These are phyloP conservation scores for Enteromius radiatus DNA, from an alignment of 2,797 vertebrate genomes.

Conservation along the genomic window DNA sequence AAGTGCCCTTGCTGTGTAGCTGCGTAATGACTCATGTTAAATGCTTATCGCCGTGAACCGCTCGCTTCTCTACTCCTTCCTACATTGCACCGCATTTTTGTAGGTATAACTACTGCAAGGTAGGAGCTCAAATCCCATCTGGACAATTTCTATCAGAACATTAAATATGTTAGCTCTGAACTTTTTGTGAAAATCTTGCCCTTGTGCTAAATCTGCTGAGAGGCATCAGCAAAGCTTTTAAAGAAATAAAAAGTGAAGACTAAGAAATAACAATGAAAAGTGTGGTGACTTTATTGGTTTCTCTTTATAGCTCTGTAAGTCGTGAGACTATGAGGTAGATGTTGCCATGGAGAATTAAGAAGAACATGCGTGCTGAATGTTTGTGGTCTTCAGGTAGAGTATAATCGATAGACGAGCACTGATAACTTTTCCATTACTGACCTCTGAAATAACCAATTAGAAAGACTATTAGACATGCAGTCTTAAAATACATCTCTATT, in stretches of 20 bases:
- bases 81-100: slow-evolving; percentile 17
- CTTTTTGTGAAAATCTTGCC: slow-evolving; percentile 10
- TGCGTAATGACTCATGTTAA: slow-evolving; percentile 51
- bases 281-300: slow-evolving; percentile 38
- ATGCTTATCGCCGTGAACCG: slow-evolving; percentile 34
- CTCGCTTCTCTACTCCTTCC: slow-evolving; percentile 27
- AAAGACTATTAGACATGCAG: neutral
- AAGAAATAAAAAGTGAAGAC: slow-evolving; percentile 15
- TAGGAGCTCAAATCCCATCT: slow-evolving; percentile 29
- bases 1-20: slow-evolving; percentile 48
- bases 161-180: slow-evolving; percentile 31
- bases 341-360: slow-evolving; percentile 52
- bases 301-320: slow-evolving; percentile 43
- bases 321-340: slow-evolving; percentile 27
- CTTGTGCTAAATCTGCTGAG: slow-evolving; percentile 35
- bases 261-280: slow-evolving; percentile 29
- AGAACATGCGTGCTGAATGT: slow-evolving; percentile 15
- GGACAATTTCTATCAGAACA: slow-evolving; percentile 9
- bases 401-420: slow-evolving; percentile 20
- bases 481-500: neutral
- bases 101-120: slow-evolving; percentile 19
- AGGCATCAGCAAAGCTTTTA: slow-evolving; percentile 21
- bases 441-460: slow-evolving; percentile 18
- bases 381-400: neutral
- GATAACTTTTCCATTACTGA: slow-evolving; percentile 18